Evolutionary conservation across 2,888 invertebrate species (phyloP).

Genomic region (Lycia hirtaria): DNA sequence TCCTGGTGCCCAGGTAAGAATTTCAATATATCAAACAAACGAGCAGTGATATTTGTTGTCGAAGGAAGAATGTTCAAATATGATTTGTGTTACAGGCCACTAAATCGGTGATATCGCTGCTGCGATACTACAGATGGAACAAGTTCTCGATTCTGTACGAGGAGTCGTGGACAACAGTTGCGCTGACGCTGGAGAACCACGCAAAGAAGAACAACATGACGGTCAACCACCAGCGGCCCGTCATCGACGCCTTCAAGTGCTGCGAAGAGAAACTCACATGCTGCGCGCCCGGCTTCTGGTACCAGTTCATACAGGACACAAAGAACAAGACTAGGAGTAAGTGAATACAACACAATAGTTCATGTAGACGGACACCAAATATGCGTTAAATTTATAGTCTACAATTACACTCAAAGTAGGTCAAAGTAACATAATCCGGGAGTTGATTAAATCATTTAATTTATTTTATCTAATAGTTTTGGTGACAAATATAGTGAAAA

Average conservation of each 20-base stretch:
- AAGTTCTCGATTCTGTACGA: constrained; percentile 96
- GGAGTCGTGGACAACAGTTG: constrained; percentile 92
- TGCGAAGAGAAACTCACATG: constrained; percentile 91
- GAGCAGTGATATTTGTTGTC: not conserved
- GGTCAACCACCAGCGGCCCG: constrained; percentile 90
- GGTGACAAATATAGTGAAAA: no score
- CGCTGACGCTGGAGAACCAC: constrained; percentile 91
- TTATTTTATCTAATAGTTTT: no score
- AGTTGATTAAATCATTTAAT: no score
- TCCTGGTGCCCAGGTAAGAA: constrained; percentile 93
- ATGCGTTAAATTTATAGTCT: no score
- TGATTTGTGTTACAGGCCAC: constrained; percentile 89
- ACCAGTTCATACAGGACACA: constrained; percentile 93
- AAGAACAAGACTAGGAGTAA: constrained; percentile 94
- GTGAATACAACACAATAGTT: constrained; percentile 57
- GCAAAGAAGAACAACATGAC: constrained; percentile 92
- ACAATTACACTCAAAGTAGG: no score
- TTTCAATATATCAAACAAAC: not conserved
- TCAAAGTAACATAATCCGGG: no score
- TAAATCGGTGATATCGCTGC: constrained; percentile 96
- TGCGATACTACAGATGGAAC: constrained; percentile 96
- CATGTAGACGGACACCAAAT: no score
- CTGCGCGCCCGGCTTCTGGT: constrained; percentile 93
- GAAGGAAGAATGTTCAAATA: not conserved
- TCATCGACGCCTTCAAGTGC: constrained; percentile 90